These are phyloP conservation scores for Trachelus tabidus DNA, from an alignment of 2,888 invertebrate species.

Conservation along the genomic window DNA sequence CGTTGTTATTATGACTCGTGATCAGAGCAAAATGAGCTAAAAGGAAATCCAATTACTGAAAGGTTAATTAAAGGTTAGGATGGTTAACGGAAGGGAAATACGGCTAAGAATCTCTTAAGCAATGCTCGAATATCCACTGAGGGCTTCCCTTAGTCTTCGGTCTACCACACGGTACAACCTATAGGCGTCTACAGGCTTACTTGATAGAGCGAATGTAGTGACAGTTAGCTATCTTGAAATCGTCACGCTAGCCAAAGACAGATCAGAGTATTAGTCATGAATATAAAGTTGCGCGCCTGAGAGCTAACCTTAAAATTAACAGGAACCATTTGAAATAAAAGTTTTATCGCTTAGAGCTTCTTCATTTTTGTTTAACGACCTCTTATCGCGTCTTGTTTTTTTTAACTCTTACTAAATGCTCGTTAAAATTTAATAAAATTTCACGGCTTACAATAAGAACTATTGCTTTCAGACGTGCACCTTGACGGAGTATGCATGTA, in stretches of 20 bases:
- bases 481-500: background rate
- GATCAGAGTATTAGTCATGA: background rate
- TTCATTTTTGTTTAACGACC: background rate
- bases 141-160: background rate
- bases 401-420: background rate
- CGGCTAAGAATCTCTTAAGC: background rate
- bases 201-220: background rate
- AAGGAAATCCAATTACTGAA: background rate
- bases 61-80: background rate
- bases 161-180: background rate
- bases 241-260: background rate
- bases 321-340: background rate
- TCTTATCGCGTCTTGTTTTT: background rate
- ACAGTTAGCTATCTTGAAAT: background rate
- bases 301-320: background rate
- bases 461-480: background rate
- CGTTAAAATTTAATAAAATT: background rate
- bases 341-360: background rate
- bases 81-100: background rate
- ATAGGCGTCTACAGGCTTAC: background rate
- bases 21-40: background rate
- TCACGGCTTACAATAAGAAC: background rate
- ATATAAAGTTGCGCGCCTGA: background rate
- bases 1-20: too few species aligned
- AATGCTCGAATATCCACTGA: background rate